These are phyloP conservation scores for Xiphias gladius DNA, from an alignment of 2,113 vertebrate genomes.

Conservation along the genomic window DNA sequence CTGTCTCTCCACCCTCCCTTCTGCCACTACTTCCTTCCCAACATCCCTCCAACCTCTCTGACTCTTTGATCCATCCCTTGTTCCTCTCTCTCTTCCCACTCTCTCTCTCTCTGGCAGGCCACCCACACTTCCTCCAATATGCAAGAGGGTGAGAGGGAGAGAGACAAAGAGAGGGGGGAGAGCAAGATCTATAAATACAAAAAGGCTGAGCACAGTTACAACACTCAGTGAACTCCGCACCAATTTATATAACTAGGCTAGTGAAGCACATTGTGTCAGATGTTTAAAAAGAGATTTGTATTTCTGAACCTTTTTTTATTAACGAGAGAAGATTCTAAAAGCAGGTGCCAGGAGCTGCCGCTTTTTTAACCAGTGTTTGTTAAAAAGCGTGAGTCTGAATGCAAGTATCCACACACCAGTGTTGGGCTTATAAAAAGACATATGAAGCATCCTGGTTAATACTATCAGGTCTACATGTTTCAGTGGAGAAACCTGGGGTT, in stretches of 20 bases:
- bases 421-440: constrained; percentile 43
- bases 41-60: constrained; percentile 48
- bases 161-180: constrained; percentile 30
- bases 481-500: constrained; percentile 30
- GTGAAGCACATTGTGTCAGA: constrained; percentile 64
- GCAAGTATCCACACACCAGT: constrained; percentile 44
- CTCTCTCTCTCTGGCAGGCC: constrained; percentile 65
- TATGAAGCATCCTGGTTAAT: constrained; percentile 31
- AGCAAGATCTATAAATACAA: constrained; percentile 81
- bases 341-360: constrained; percentile 63
- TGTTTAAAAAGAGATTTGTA: constrained; percentile 68
- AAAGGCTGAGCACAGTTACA: constrained; percentile 69
- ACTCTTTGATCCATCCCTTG: constrained; percentile 61
- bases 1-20: constrained; percentile 50
- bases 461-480: constrained; percentile 13
- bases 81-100: constrained; percentile 23
- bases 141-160: constrained; percentile 43
- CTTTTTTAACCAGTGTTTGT: constrained; percentile 54
- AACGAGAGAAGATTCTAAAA: constrained; percentile 56
- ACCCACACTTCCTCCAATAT: constrained; percentile 73
- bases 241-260: constrained; percentile 78
- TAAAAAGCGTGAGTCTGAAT: constrained; percentile 47
- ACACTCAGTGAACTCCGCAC: constrained; percentile 62
- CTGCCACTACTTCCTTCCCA: constrained; percentile 54
- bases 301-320: constrained; percentile 43